Base-by-base conservation (phyloP, 2,113 vertebrate species). In the Pseudorectes ferrugineus region DNA sequence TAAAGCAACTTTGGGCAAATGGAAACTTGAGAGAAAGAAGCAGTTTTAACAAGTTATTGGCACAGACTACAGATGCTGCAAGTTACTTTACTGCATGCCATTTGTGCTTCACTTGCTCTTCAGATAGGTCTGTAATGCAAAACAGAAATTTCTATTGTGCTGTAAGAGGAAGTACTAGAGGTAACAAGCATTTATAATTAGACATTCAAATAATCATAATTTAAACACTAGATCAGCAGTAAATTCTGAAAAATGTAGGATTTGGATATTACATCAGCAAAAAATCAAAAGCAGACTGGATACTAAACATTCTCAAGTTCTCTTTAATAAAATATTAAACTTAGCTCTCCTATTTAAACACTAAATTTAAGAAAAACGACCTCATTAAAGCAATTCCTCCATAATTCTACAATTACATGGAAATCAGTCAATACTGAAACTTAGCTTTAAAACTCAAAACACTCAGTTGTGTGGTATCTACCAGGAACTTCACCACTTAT, bases 21-120 rank as follows among this genome's bases (percentile, higher is more conserved):
- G 92, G 51, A 66, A 97, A 96, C 95, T 92, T 94, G 96, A 97
- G 94, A 90, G 92, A 93, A 93, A 94, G 92, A 76, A 92, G 82
- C 13, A 88, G 96, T 95, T 97, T 97, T 96, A 97, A 96, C 90
- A 95, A 94, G 95, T 92, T 88, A 80, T 18, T 96, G 95, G 96
- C 96, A 97, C 67, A 71, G 65, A 51, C 38, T 74, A 55, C 75
- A 77, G 46, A 73, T 83, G 67, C 82, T 88, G 67, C 2, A 1
- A 88, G 79, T 96, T 85, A 73, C 63, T 93, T 93, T 59, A 58
- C 46, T 80, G 71, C 71, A 88, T 82, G 45, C 38, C 79, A 57
- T 81, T 85, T 79, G 63, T 70, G 49, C 79, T 86, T 93, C 59
- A 79, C 48, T 90, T 73, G 67, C 66, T 91, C 35, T 76, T 61